Percentiles rank a stretch among this genome's conserved stretches.
These are phyloP conservation scores for Endomychus coccineus DNA, from an alignment of 2,888 invertebrate genomes.

Conservation along the genomic window DNA sequence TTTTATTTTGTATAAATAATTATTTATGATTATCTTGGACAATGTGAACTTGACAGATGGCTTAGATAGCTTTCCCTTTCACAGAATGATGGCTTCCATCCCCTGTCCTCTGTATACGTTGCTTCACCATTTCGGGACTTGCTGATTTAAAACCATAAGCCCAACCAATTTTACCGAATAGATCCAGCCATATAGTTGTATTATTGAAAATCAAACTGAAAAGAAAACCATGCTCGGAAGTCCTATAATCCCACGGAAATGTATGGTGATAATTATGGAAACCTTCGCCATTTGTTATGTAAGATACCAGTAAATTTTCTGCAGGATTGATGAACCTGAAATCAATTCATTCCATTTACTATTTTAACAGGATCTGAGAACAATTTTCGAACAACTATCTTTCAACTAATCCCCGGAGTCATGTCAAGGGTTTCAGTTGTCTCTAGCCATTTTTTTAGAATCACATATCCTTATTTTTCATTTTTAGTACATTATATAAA, in stretches of 20 bases:
- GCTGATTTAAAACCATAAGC: conserved; percentile 82
- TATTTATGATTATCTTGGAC: too few relatives aligned
- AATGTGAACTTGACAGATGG: too few relatives aligned
- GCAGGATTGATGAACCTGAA: conserved; percentile 59
- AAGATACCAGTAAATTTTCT: conserved; percentile 60
- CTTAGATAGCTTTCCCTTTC: too few relatives aligned
- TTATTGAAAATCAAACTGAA: conserved; percentile 63
- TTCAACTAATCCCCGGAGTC: too few relatives aligned
- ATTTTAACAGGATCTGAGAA: too few relatives aligned
- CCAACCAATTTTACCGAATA: conserved; percentile 76
- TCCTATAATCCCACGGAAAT: conserved; percentile 81
- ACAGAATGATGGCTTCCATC: conserved; percentile 29
- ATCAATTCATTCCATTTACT: too few relatives aligned
- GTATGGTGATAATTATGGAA: conserved; percentile 85
- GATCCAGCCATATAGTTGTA: conserved; percentile 70
- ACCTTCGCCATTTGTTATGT: conserved; percentile 67
- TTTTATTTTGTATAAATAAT: too few relatives aligned
- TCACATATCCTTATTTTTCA: too few relatives aligned
- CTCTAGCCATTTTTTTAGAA: too few relatives aligned
- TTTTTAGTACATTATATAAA: too few relatives aligned
- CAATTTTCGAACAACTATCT: too few relatives aligned
- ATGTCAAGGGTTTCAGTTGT: too few relatives aligned
- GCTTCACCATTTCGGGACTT: conserved; percentile 59
- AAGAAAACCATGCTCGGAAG: conserved; percentile 72
- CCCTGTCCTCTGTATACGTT: conserved; percentile 50